Conservation (phyloP, 2,797 vertebrate genomes). For the Oreortyx pictus region DNA sequence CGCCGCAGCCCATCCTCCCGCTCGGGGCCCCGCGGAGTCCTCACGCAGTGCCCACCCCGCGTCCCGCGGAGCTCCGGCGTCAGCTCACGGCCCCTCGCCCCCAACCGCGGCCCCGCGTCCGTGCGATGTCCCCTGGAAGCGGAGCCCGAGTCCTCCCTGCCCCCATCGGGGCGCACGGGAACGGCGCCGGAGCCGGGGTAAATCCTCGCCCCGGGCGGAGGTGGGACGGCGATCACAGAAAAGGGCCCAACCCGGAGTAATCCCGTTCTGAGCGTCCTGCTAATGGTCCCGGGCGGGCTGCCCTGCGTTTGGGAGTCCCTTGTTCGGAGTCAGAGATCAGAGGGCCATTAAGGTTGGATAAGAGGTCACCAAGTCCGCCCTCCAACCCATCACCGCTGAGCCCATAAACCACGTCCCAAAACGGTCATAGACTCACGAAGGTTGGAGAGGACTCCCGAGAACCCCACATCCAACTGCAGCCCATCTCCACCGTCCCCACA, state of each 20-base stretch:
- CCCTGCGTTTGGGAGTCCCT: background rate
- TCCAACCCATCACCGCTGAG: too few species aligned
- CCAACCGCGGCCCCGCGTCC: accelerated
- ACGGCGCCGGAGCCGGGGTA: too few species aligned
- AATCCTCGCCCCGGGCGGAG: background rate
- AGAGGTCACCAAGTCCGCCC: too few species aligned
- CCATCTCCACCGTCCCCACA: too few species aligned
- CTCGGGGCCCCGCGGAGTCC: background rate
- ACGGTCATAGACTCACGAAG: too few species aligned
- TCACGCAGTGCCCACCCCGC: background rate
- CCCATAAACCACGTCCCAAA: too few species aligned
- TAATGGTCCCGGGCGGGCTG: background rate
- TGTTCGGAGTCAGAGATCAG: too few species aligned
- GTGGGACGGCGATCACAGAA: background rate
- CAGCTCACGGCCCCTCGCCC: background rate
- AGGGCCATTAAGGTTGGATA: too few species aligned
- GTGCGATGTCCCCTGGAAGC: accelerated
- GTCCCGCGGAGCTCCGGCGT: accelerated
- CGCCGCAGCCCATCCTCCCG: background rate
- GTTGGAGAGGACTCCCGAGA: too few species aligned
- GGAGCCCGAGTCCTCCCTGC: background rate
- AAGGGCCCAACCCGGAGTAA: background rate
- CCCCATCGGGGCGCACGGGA: background rate
- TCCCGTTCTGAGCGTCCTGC: background rate
- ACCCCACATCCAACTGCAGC: too few species aligned